These are phyloP conservation scores for Sialia sialis DNA, from an alignment of 2,113 vertebrate genomes.

Conservation along the genomic window DNA sequence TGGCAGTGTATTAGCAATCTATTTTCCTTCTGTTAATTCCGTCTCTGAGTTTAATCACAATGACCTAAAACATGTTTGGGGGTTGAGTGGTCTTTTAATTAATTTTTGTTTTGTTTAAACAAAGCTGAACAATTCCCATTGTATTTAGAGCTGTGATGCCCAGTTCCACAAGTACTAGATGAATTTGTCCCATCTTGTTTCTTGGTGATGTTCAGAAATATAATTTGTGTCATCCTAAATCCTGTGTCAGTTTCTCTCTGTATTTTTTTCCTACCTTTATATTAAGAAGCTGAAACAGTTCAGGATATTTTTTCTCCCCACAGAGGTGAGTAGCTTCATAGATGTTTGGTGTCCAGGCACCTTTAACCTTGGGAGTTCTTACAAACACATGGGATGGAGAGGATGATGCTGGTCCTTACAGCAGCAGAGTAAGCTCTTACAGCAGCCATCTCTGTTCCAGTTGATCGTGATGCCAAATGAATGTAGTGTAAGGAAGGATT, in stretches of 20 bases:
- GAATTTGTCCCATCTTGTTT: constrained; percentile 58
- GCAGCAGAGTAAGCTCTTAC: neutral
- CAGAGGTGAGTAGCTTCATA: neutral
- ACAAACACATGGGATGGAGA: neutral
- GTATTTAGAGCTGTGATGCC: constrained; percentile 50
- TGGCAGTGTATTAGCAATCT: constrained; percentile 5
- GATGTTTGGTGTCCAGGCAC: neutral
- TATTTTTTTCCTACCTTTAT: neutral
- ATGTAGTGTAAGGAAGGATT: neutral
- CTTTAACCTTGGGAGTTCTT: neutral
- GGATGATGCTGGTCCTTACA: neutral
- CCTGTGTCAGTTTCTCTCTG: neutral
- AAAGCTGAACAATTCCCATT: constrained; percentile 33
- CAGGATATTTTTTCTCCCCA: neutral
- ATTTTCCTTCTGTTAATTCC: constrained; percentile 21
- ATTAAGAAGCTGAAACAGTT: neutral
- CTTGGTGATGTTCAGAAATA: constrained; percentile 60
- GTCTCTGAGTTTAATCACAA: constrained; percentile 17
- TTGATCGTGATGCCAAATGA: neutral
- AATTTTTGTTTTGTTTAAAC: constrained; percentile 38
- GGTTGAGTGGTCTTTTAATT: neutral
- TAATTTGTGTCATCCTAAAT: constrained; percentile 54
- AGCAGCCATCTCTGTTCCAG: neutral
- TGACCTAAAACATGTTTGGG: constrained; percentile 15
- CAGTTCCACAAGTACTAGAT: constrained; percentile 45